phyloP scores from a whole-genome alignment of 2,888 invertebrate genomes.

The Troides helena region DNA sequence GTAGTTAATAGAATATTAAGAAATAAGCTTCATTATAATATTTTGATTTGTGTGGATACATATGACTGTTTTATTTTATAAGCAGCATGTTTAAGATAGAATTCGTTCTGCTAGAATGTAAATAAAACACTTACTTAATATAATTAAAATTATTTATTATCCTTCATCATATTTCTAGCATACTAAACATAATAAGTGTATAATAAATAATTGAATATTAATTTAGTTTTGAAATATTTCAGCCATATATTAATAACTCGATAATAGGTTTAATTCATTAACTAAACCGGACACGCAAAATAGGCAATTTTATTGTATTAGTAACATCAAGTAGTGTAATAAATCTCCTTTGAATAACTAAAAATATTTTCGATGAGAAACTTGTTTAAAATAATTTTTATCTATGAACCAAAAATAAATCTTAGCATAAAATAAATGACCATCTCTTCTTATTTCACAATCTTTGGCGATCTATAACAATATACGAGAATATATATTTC shows the following conservation, averaged over 20 bases:
- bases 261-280: conserved; percentile 67
- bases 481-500: conserved; percentile 61
- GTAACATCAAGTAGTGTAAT: conserved; percentile 60
- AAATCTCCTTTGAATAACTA: conserved; percentile 55
- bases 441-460: conserved; percentile 68
- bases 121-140: conserved; percentile 74
- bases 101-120: conserved; percentile 14
- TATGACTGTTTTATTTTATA: no score
- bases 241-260: conserved; percentile 75
- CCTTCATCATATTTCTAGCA: conserved; percentile 81
- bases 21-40: no score
- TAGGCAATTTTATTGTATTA: conserved; percentile 77
- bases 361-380: conserved; percentile 41
- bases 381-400: conserved; percentile 33
- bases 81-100: no score
- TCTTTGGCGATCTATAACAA: conserved; percentile 78
- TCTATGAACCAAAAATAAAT: conserved; percentile 40
- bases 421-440: conserved; percentile 63
- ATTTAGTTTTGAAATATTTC: conserved; percentile 78
- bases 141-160: conserved; percentile 82
- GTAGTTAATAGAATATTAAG: no score
- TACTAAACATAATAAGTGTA: conserved; percentile 82
- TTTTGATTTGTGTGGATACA: no score
- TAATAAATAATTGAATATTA: conserved; percentile 81
- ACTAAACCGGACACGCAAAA: conserved; percentile 70